Conservation (phyloP, 2,113 vertebrate genomes). For the Archilochus colubris region DNA sequence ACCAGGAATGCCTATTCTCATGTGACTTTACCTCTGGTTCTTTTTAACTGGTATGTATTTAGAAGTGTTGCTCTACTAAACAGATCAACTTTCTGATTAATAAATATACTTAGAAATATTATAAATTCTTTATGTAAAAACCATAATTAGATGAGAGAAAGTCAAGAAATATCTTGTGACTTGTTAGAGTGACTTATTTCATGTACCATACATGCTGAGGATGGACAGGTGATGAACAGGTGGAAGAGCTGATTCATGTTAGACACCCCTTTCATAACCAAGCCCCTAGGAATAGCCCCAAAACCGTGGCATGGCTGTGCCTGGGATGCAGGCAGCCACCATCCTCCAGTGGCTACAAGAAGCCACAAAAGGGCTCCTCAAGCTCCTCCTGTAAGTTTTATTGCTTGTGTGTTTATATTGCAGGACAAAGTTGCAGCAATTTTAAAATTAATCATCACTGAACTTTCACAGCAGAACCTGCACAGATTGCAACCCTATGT, state of each 20-base stretch:
- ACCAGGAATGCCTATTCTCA: not conserved
- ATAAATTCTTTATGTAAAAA: not conserved
- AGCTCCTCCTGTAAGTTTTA: not conserved
- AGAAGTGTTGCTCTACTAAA: not conserved
- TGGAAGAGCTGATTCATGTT: not conserved
- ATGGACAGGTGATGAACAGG: not conserved
- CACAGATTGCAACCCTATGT: not conserved
- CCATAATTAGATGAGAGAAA: not conserved
- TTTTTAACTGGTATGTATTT: not conserved
- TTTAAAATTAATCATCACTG: not conserved
- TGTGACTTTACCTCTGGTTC: not conserved
- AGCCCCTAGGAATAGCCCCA: not conserved
- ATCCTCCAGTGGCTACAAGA: not conserved
- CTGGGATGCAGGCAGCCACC: not conserved
- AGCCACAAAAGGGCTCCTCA: not conserved
- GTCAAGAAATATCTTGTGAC: not conserved
- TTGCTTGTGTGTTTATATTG: not conserved
- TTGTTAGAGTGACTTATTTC: not conserved
- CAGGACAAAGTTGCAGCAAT: not conserved
- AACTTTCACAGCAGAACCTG: not conserved
- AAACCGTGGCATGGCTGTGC: rapidly evolving
- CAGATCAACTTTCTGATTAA: not conserved
- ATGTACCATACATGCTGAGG: not conserved
- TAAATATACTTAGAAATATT: not conserved
- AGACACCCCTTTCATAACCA: not conserved